These are phyloP conservation scores for Crotalus viridis DNA, from an alignment of 2,113 vertebrate genomes.

Conservation along the genomic window DNA sequence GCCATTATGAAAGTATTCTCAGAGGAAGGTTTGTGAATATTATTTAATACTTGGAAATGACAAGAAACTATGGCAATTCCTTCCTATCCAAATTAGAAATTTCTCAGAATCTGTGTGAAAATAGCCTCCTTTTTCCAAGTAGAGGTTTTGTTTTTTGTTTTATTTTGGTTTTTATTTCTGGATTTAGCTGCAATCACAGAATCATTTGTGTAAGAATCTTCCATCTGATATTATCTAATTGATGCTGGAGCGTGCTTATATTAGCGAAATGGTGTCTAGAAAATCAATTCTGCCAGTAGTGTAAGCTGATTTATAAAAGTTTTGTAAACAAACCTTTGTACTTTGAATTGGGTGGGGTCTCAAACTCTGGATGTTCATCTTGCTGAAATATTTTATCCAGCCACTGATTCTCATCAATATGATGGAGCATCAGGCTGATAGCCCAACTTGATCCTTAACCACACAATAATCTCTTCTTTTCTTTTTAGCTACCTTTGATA, in stretches of 20 bases:
- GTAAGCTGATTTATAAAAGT: background rate
- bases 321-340: background rate
- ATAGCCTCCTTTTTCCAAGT: background rate
- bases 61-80: background rate
- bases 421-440: background rate
- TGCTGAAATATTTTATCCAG: background rate
- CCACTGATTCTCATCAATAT: background rate
- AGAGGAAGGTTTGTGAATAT: background rate
- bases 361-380: background rate
- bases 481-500: conserved; percentile 64
- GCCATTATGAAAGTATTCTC: background rate
- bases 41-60: background rate
- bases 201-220: background rate
- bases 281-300: background rate
- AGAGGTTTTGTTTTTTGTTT: background rate
- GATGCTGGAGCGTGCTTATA: background rate
- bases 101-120: background rate
- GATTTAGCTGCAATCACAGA: background rate
- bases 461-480: background rate
- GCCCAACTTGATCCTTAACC: background rate
- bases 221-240: background rate
- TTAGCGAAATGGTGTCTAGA: background rate
- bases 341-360: background rate
- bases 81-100: background rate
- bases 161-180: background rate